Conservation (phyloP, 2,888 invertebrate species). For the Glomeris marginata region DNA sequence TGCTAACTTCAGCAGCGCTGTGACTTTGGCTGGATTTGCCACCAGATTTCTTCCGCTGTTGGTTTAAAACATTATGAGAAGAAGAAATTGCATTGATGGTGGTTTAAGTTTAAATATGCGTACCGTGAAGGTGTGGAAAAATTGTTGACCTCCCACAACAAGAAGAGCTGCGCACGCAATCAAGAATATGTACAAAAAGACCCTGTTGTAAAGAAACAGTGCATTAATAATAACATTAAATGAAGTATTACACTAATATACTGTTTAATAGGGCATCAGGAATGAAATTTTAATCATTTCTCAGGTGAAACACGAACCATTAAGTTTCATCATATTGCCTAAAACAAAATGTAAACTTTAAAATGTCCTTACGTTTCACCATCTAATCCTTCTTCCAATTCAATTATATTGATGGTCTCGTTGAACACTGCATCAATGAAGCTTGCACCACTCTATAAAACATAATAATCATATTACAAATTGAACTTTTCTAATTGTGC, state of each 20-base stretch:
- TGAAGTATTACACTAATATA: not conserved
- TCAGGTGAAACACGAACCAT: not conserved
- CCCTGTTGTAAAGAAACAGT: slow-evolving; percentile 28
- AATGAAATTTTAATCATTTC: not conserved
- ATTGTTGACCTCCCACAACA: slow-evolving; percentile 55
- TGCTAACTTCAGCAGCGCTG: slow-evolving; percentile 65
- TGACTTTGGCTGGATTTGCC: slow-evolving; percentile 5
- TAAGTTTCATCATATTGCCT: not conserved
- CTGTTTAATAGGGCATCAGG: not conserved
- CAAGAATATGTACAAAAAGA: slow-evolving; percentile 92
- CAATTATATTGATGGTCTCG: slow-evolving; percentile 89
- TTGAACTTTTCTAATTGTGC: no score
- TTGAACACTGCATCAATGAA: slow-evolving; percentile 89
- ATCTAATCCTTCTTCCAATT: slow-evolving; percentile 91
- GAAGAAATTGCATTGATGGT: slow-evolving; percentile 1
- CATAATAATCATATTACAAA: no score
- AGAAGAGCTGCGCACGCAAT: slow-evolving; percentile 75
- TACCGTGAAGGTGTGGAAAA: slow-evolving; percentile 62
- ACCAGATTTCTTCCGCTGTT: slow-evolving; percentile 11
- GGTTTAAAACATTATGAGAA: slow-evolving; percentile 26
- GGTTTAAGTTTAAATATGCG: slow-evolving; percentile 19
- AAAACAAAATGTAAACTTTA: not conserved
- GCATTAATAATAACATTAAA: not conserved
- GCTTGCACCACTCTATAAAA: slow-evolving; percentile 42
- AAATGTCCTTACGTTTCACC: slow-evolving; percentile 58